Evolutionary conservation across 2,888 invertebrate species (phyloP), one percentile per base, ranked within the genome.

Genomic region (Baccha elongata): DNA sequence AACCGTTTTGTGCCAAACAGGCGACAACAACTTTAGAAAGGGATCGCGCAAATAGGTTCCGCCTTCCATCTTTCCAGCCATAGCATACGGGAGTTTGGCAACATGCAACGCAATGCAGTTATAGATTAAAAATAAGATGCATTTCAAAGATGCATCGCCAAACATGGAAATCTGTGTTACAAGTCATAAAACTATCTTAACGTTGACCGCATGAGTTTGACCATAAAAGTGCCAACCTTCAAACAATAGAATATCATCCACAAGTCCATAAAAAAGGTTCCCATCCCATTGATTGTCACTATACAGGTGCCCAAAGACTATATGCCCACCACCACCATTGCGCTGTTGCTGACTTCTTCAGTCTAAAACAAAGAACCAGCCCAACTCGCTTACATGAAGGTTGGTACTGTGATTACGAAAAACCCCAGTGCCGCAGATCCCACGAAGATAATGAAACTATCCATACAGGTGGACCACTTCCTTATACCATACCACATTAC

Each of bases 241-340:
- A 67, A 71, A 81, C 81, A 81, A 81, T 60, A 76, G 64, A 26
- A 52, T 55, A 62, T 58, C 60, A 74, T 64, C 50, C 55, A 23
- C 52, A 21, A 53, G 23, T 52, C 73, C 73, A 68, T 62, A 67
- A 73, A 37, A 62, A 76, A 19, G 75, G 75, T 75, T 81, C 76
- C 76, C 71, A 72, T 81, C 76, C 76, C 71, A 72, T 81, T 81
- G 71, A 76, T 71, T 81, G 76, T 81, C 81, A 76, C 71, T n/a
- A n/a, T n/a, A n/a, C 40, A 42, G 71, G 26, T 71, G 75, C 52
- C 26, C 23, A n/a, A n/a, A n/a, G n/a, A n/a, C n/a, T n/a, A n/a
- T n/a, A 42, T 50, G 69, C 29, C 29, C 29, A 32, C 1, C 8
- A 8, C 23, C 23, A 7, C 7, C 29, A 23, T 7, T 32, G 1